A percentile compares a stretch with the other conserved stretches of the same genome.
Evolutionary conservation across 2,888 invertebrate genomes (phyloP).

Genomic region (Machimus atricapillus): DNA sequence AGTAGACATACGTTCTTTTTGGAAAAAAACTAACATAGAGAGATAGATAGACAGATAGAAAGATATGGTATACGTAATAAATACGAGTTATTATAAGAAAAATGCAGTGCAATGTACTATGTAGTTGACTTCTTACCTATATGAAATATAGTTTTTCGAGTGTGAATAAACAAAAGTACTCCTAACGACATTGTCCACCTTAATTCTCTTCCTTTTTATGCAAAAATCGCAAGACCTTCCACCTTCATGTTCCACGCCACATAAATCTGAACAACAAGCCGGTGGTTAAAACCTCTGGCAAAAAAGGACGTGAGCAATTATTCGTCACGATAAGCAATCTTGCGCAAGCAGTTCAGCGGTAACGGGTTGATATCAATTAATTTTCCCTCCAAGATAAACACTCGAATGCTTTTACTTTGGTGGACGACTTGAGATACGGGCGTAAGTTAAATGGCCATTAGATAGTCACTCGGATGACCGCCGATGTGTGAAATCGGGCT

Average conservation of each 20-base stretch:
- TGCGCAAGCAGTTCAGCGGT: neutral
- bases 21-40: no score
- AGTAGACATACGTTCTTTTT: no score
- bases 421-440: neutral
- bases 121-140: neutral
- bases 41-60: no score
- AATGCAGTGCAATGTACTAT: no score
- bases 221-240: neutral
- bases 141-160: neutral
- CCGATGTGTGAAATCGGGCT: neutral
- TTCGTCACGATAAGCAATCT: conserved; percentile 8
- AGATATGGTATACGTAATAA: no score
- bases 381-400: conserved; percentile 8
- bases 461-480: neutral
- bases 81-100: no score
- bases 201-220: neutral
- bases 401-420: conserved; percentile 24
- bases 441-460: neutral
- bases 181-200: neutral
- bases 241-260: neutral
- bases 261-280: neutral
- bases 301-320: conserved; percentile 18
- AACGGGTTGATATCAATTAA: conserved; percentile 19
- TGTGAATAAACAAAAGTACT: neutral
- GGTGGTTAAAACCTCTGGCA: neutral